A percentile compares a stretch with the other conserved stretches of the same genome.
phyloP scores from a whole-genome alignment of 2,797 vertebrate species.

The Setipinna tenuifilis region DNA sequence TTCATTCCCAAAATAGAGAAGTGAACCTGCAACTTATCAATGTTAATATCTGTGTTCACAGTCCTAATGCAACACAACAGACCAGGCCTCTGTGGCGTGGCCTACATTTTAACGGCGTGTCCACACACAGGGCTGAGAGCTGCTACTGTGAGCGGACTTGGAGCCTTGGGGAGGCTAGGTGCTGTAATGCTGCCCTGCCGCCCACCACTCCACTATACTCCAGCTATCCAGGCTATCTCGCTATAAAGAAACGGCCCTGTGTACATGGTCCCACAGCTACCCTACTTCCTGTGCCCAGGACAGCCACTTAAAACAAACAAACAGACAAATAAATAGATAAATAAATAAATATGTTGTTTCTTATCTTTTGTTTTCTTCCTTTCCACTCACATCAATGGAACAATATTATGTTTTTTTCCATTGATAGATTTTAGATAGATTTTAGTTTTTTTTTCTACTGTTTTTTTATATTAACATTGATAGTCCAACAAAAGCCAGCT shows the following conservation, averaged over 20 bases:
- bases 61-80: slow-evolving; percentile 35
- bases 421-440: not conserved
- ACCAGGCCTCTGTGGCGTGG: not conserved
- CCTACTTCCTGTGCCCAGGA: not conserved
- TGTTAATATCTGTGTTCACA: slow-evolving; percentile 55
- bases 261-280: not conserved
- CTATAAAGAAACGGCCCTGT: not conserved
- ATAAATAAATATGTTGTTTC: not conserved
- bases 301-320: not conserved
- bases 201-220: not conserved
- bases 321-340: not conserved
- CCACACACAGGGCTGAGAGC: not conserved
- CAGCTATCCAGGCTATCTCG: not conserved
- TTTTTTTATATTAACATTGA: not conserved
- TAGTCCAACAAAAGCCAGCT: not conserved
- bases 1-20: slow-evolving; percentile 59
- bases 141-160: not conserved
- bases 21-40: slow-evolving; percentile 56
- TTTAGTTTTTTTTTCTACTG: not conserved
- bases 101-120: not conserved
- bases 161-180: not conserved
- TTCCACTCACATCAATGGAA: not conserved
- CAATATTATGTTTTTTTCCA: no score
- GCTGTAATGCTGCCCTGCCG: not conserved
- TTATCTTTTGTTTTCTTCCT: not conserved